These are phyloP conservation scores for Lucifuga dentata DNA, from an alignment of 2,113 vertebrate species.

Conservation along the genomic window DNA sequence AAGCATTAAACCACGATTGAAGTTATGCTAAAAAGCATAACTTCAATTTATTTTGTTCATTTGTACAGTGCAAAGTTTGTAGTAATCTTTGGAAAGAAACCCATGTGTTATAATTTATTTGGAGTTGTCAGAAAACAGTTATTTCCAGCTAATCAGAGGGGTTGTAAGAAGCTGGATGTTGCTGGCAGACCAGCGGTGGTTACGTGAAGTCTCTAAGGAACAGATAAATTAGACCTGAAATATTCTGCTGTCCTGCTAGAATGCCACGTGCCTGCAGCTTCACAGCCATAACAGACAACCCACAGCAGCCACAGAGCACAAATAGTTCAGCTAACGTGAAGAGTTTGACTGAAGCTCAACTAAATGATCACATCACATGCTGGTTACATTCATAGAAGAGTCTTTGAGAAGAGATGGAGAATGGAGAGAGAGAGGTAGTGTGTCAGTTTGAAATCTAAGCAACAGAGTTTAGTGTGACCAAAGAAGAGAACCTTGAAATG, in stretches of 20 bases:
- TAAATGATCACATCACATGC: slow-evolving; percentile 9
- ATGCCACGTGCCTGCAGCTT: slow-evolving; percentile 1
- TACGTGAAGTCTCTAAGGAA: slow-evolving; percentile 9
- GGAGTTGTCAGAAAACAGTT: too few species aligned
- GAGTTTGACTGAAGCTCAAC: not conserved
- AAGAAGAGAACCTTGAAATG: slow-evolving; percentile 1
- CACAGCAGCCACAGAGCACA: slow-evolving; percentile 5
- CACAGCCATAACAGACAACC: slow-evolving; percentile 9
- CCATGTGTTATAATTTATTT: not conserved
- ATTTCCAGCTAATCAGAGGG: not conserved
- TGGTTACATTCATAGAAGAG: not conserved
- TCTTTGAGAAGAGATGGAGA: not conserved
- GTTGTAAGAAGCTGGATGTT: slow-evolving; percentile 11
- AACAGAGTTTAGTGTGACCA: too few species aligned
- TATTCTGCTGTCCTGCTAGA: slow-evolving; percentile 42
- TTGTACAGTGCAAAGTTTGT: slow-evolving; percentile 23
- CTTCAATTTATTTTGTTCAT: slow-evolving; percentile 24
- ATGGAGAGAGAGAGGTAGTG: slow-evolving; percentile 12
- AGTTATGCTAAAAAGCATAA: too few species aligned
- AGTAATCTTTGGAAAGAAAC: not conserved
- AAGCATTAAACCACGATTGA: too few species aligned
- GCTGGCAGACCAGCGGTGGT: slow-evolving; percentile 1
- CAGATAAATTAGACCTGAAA: not conserved
- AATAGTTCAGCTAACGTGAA: not conserved
- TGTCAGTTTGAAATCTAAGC: slow-evolving; percentile 6